Evolutionary conservation across 2,888 invertebrate genomes (phyloP).

Genomic region (Meiosimyza decipiens): DNA sequence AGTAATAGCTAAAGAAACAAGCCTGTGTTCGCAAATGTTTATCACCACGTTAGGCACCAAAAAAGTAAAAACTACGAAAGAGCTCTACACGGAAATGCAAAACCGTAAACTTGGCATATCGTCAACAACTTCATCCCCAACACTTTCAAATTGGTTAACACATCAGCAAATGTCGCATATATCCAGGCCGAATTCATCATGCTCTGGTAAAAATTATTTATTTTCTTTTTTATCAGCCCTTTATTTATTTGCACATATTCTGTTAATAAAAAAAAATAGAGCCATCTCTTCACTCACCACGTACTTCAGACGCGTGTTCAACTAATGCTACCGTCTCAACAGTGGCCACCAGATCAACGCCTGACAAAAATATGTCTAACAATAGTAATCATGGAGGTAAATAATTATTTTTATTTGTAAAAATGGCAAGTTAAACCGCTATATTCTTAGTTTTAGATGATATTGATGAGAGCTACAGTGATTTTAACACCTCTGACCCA

Average conservation of each 20-base stretch:
- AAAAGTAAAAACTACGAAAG: conserved; percentile 66
- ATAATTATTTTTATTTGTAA: conserved; percentile 4
- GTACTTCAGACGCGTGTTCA: conserved; percentile 55
- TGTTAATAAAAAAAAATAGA: conserved; percentile 45
- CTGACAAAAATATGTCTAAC: conserved; percentile 46
- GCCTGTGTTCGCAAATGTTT: conserved; percentile 59
- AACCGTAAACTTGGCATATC: conserved; percentile 56
- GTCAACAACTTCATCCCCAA: conserved; percentile 48
- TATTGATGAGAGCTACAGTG: conserved; percentile 53
- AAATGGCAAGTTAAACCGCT: not conserved
- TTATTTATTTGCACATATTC: not conserved
- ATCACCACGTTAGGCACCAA: conserved; percentile 56
- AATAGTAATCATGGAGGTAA: conserved; percentile 46
- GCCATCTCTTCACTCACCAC: conserved; percentile 57
- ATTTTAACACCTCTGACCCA: conserved; percentile 59
- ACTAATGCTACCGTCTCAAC: conserved; percentile 53
- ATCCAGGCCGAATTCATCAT: conserved; percentile 57
- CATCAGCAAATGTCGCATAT: conserved; percentile 38
- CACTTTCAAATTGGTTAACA: conserved; percentile 46
- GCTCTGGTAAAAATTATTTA: conserved; percentile 56
- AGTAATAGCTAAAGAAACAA: conserved; percentile 59
- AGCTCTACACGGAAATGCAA: conserved; percentile 65
- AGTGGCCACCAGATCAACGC: conserved; percentile 46
- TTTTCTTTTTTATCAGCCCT: not conserved
- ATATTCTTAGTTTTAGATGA: conserved; percentile 45